Evolutionary conservation across 2,888 invertebrate genomes (phyloP).

Genomic region (Sipha maydis): DNA sequence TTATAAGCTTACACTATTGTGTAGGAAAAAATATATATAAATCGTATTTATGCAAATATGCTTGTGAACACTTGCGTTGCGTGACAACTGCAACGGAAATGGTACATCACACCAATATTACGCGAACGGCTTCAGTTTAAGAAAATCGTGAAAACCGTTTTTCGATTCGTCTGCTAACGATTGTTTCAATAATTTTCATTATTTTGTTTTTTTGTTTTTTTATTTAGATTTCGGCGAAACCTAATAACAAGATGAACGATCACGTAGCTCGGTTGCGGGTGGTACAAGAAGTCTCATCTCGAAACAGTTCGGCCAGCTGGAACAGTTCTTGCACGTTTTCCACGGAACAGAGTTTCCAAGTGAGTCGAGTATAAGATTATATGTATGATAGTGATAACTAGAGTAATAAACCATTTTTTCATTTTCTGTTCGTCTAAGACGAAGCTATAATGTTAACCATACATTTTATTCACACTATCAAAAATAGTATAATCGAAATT

Average conservation of each 20-base stretch:
- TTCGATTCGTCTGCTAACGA: not conserved
- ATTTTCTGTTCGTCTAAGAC: too few relatives aligned
- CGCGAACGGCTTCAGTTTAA: not conserved
- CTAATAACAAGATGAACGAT: slow-evolving; percentile 45
- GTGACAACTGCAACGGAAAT: not conserved
- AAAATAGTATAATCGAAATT: too few relatives aligned
- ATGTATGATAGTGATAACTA: not conserved
- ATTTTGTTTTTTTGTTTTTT: not conserved
- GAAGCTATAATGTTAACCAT: too few relatives aligned
- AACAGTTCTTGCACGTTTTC: slow-evolving; percentile 57
- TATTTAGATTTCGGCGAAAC: slow-evolving; percentile 56
- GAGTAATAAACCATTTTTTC: not conserved
- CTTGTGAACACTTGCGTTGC: not conserved
- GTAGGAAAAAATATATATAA: not conserved
- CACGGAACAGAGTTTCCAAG: slow-evolving; percentile 49
- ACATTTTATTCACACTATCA: too few relatives aligned
- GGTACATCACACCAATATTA: not conserved
- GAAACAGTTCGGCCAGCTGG: slow-evolving; percentile 59
- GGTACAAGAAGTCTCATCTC: slow-evolving; percentile 55
- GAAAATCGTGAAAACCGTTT: not conserved
- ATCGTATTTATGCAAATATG: not conserved
- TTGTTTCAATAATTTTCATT: not conserved
- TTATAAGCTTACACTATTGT: not conserved
- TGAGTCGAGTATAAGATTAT: not conserved
- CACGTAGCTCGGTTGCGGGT: slow-evolving; percentile 55